Evolutionary conservation across 1,140 invertebrate species (phyloP).

Genomic region (Listronotus bonariensis): DNA sequence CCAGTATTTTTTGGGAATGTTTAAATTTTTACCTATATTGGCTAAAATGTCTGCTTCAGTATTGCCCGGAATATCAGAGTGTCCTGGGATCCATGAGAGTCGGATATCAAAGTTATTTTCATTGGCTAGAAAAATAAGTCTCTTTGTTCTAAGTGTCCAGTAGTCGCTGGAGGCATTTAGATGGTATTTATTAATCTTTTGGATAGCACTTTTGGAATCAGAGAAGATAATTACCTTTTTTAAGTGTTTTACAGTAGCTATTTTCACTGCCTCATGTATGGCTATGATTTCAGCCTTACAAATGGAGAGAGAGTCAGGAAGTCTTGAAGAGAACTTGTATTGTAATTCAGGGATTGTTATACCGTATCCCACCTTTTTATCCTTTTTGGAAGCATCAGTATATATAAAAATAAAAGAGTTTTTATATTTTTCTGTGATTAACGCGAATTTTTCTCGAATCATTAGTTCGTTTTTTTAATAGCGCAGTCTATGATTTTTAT

Average conservation of each 20-base stretch:
- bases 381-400: conserved; percentile 28
- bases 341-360: conserved; percentile 15
- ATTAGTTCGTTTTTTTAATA: conserved; percentile 2
- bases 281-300: conserved; percentile 25
- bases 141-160: conserved; percentile 9
- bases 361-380: conserved; percentile 7
- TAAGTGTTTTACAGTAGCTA: conserved; percentile 15
- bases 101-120: conserved; percentile 3
- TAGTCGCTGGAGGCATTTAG: conserved; percentile 6
- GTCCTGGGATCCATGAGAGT: conserved; percentile 25
- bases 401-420: conserved; percentile 8
- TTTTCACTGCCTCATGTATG: conserved; percentile 14
- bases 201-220: conserved; percentile 26
- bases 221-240: conserved; percentile 29
- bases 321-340: conserved; percentile 11
- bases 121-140: neutral
- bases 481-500: neutral
- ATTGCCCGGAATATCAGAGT: conserved; percentile 19
- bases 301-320: conserved; percentile 7
- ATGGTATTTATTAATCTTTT: conserved; percentile 12
- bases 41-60: conserved; percentile 15
- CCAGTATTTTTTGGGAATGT: conserved; percentile 13
- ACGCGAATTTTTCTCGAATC: conserved; percentile 2
- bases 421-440: neutral
- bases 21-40: conserved; percentile 17